Percentiles rank a stretch among this genome's conserved stretches.
phyloP scores from a whole-genome alignment of 2,888 invertebrate species.

The Lysandra coridon region DNA sequence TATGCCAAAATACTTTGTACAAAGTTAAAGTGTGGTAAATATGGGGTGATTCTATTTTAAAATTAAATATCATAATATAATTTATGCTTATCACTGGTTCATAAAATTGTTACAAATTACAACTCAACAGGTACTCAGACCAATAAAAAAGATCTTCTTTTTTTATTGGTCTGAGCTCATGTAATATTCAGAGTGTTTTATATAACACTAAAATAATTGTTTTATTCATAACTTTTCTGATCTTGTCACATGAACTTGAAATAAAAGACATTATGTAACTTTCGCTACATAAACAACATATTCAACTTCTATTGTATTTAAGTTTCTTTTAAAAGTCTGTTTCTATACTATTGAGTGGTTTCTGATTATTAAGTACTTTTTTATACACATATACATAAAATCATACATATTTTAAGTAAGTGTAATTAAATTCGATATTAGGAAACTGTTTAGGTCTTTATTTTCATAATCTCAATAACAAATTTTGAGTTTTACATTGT shows the following conservation, averaged over 20 bases:
- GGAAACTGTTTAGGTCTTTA: not conserved
- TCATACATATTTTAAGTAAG: not conserved
- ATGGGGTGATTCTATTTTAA: not conserved
- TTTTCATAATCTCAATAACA: not conserved
- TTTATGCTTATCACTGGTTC: not conserved
- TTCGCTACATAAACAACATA: not conserved
- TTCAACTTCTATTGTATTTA: no score
- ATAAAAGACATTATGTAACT: not conserved
- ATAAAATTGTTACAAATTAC: not conserved
- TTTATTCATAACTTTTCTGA: not conserved
- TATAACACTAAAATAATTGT: not conserved
- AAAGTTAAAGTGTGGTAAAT: not conserved
- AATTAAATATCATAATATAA: not conserved
- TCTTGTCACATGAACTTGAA: slow-evolving; percentile 19
- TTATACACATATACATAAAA: not conserved
- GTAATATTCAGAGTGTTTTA: not conserved
- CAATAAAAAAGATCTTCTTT: no score
- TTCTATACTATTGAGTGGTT: not conserved
- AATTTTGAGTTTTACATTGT: not conserved
- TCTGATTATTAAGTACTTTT: not conserved
- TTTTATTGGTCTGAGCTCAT: no score
- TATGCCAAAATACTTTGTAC: not conserved
- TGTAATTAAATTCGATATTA: not conserved
- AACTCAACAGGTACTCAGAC: no score
- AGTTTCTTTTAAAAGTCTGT: not conserved